Percentiles rank a stretch among this genome's conserved stretches.
Evolutionary conservation across 2,888 invertebrate genomes (phyloP).

Genomic region (Stratiomys singularior): DNA sequence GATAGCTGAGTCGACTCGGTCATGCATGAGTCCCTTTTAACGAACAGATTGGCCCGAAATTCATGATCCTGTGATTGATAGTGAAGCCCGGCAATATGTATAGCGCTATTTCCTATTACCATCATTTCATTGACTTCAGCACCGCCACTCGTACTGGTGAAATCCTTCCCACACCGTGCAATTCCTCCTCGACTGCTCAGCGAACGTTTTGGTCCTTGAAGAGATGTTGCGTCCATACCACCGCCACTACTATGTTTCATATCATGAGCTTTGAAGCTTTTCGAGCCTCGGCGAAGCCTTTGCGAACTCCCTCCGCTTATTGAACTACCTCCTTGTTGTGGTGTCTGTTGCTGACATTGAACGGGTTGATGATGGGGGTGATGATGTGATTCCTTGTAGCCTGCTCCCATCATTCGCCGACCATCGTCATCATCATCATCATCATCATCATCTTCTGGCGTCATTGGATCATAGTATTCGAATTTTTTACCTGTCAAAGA

Average conservation of each 20-base stretch:
- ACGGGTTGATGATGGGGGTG: constrained; percentile 49
- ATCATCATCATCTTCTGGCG: constrained; percentile 59
- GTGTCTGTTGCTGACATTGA: constrained; percentile 40
- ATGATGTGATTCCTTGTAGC: constrained; percentile 17
- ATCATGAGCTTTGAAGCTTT: constrained; percentile 46
- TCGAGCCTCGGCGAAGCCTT: constrained; percentile 40
- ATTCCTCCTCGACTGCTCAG: neutral
- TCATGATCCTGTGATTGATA: constrained; percentile 46
- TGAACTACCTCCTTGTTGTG: constrained; percentile 21
- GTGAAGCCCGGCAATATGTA: neutral
- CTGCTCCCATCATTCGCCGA: neutral
- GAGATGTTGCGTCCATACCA: constrained; percentile 4
- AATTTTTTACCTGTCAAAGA: constrained; percentile 58
- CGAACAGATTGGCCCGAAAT: constrained; percentile 50
- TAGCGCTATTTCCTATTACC: neutral
- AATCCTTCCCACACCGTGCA: constrained; percentile 2
- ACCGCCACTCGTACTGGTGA: neutral
- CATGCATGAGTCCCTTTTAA: constrained; percentile 63
- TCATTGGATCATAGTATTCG: constrained; percentile 63
- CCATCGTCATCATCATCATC: constrained; percentile 57
- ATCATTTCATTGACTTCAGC: constrained; percentile 44
- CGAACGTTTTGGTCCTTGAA: neutral
- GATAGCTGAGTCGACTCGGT: constrained; percentile 64
- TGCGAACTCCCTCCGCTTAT: neutral
- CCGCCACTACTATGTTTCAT: constrained; percentile 13